Base-by-base conservation (phyloP, 1,140 invertebrate species). In the Lordiphosa collinella region DNA sequence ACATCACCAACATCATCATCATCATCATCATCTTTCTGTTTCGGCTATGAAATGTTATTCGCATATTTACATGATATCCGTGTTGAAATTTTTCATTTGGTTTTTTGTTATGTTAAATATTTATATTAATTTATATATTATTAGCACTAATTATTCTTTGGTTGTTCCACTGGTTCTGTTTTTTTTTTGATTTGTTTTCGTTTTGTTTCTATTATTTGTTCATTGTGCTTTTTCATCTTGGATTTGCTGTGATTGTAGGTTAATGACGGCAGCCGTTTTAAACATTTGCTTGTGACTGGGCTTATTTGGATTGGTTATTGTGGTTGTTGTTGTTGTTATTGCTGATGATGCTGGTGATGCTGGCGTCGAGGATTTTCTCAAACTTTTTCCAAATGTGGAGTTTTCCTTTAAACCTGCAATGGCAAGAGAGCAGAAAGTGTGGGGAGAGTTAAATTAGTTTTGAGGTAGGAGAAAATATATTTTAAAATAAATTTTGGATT, bases 141-240 rank as follows among this genome's bases (percentile, higher is more conserved):
- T 84, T 88, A 86, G 86, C 85, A 86, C 78, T 88, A 88, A 86
- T 76, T 78, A 86, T 85, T 88, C 86, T 88, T 88, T 88, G 87
- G 87, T 87, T 87, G 76, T 69, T 87, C 79, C 79, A 88, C 87
- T 87, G 87, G 86, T 87, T 88, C 70, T 74, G 75, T 80, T 86
- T 59, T 73, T 65, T 48, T 37, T 66, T 63, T 78, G 71, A 40
- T 62, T 8, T 32, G 12, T 50, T 51, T 67, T 78, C 43, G 35
- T 43, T 36, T 59, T 29, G 1, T 31, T 43, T 41, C n/a, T 43
- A 10, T 44, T 18, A 43, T 49, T 66, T 82, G 79, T 70, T 84
- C 82, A 72, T 73, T 85, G 67, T 78, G 78, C 78, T 84, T 84
- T 82, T 60, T 84, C 71, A 29, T 84, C 57, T 16, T 66, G 62